Evolutionary conservation across 2,113 vertebrate species (phyloP), one percentile per base, ranked within the genome.

Genomic region (Oncorhynchus tshawytscha): DNA sequence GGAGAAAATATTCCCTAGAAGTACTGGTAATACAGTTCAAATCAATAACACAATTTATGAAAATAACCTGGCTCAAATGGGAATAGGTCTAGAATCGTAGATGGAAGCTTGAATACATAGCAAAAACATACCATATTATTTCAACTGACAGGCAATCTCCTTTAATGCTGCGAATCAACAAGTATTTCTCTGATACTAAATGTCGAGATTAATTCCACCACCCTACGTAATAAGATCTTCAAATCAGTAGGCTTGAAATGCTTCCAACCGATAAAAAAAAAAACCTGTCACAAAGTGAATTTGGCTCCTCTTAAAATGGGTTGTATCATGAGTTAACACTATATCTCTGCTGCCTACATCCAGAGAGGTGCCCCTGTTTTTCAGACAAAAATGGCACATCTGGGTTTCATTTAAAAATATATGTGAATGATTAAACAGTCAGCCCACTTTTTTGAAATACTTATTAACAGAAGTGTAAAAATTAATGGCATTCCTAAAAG

Each of bases 191-290:
- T 90, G 90, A 89, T 91, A 94, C 94, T 88, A 92, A 94, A 90
- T 93, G 95, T 96, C 96, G 95, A 92, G 94, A 94, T 95, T 95
- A 94, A 98, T 97, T 96, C 95, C 87, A 90, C 92, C 90, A 90
- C 75, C 51, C 71, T 83, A 86, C 78, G 88, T 95, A 96, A 97
- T 95, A 95, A 95, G 95, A 95, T 91, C 93, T 95, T 93, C 95
- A 94, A 95, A 96, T 96, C 94, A 95, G 93, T 88, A 91, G 91
- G 90, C 90, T 94, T 95, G 92, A 94, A 95, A 78, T 86, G 88
- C 92, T 91, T 88, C 91, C 92, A 89, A 94, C 88, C 92, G 92
- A 93, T 94, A 93, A 88, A 94, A 95, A 8, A 94, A 94, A 39
- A 94, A 94, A 93, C 91, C 95, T 95, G 95, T 96, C 95, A 96